Evolutionary conservation across 2,113 vertebrate genomes (phyloP), one percentile per base, ranked within the genome.

Genomic region (Oreotragus oreotragus): DNA sequence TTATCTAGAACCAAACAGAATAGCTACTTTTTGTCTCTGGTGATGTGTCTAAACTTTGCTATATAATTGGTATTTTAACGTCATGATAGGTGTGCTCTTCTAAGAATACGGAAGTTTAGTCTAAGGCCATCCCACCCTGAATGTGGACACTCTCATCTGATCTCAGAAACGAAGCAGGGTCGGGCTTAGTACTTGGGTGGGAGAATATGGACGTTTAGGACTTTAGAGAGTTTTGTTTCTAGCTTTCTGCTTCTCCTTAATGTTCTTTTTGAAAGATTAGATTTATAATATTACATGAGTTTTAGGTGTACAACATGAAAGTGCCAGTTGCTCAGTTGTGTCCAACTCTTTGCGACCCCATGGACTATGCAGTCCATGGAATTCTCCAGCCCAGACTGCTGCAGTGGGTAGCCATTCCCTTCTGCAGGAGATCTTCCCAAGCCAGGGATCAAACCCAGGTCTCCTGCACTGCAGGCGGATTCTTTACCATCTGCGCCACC

Each of bases 21-120:
- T 80, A 95, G 30, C 88, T 62, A 88, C 28, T 76, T 90, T 97
- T 84, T 98, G 36, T 84, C 97, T 97, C 89, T 97, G 86, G 17
- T 28, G 39, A 83, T 95, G 36, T 0, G 0, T 91, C 89, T 91
- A 57, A 97, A 19, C 91, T 97, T 97, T 89, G 64, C 51, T 93
- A 60, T 94, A 47, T 28, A 79, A 81, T 95, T 13, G 9, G 83
- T 90, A 47, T 88, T 98, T 97, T 97, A 93, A 94, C 90, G 92
- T 76, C 36, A 62, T 66, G 30, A 39, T 73, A 39, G 70, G 25
- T 97, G 80, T 87, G 30, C 8, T 70, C 6, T 3, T 0, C 57
- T 94, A 95, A 80, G 92, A 90, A 94, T 84, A 39, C 96, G 64
- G 51, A 90, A 94, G 14, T 51, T 98, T 73, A 49, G 28, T 76